Conservation (phyloP, 2,797 vertebrate species). For the Malacoctenus gilli region DNA sequence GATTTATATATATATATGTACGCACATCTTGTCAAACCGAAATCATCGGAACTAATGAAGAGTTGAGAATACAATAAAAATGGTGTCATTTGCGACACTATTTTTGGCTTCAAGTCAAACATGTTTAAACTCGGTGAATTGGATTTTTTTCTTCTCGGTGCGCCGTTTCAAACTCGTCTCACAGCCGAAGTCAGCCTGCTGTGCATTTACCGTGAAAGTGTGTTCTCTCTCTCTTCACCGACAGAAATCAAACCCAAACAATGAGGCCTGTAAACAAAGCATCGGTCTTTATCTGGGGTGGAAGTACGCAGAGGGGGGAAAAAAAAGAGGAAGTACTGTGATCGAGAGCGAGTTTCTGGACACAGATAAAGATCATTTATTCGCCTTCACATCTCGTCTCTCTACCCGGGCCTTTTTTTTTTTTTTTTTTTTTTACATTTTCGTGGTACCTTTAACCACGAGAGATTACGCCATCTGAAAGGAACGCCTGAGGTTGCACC, state of each 20-base stretch:
- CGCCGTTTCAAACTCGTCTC: not conserved
- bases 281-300: not conserved
- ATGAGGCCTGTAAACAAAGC: not conserved
- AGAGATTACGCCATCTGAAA: slow-evolving; percentile 52
- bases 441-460: slow-evolving; percentile 48
- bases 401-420: slow-evolving; percentile 34
- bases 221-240: too few species aligned
- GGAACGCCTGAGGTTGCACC: slow-evolving; percentile 45
- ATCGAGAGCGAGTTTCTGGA: slow-evolving; percentile 14
- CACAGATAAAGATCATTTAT: slow-evolving; percentile 7
- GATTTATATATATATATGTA: too few species aligned
- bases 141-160: not conserved
- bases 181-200: not conserved
- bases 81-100: too few species aligned
- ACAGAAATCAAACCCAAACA: not conserved
- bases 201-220: not conserved
- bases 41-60: too few species aligned
- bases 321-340: slow-evolving; percentile 3
- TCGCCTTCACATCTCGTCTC: slow-evolving; percentile 24
- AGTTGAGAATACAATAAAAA: too few species aligned
- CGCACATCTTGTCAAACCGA: too few species aligned
- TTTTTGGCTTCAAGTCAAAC: too few species aligned
- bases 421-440: too few species aligned
- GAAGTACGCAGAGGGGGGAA: not conserved
- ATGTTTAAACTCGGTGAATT: too few species aligned